A percentile compares a stretch with the other conserved stretches of the same genome.
These are phyloP conservation scores for Rhagologus leucostigma DNA, from an alignment of 2,113 vertebrate genomes.

Conservation along the genomic window DNA sequence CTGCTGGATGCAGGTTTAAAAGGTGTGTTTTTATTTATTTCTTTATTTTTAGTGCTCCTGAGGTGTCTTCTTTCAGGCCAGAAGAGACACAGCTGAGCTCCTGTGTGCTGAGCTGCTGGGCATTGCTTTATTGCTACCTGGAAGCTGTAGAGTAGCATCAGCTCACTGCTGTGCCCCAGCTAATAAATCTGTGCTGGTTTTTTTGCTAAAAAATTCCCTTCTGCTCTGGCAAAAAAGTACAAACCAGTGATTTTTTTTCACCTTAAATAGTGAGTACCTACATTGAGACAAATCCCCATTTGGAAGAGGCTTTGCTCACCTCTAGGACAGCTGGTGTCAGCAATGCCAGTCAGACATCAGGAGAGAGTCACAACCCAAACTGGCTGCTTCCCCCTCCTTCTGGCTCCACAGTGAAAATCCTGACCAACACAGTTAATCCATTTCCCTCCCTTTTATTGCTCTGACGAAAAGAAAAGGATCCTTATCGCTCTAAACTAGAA, in stretches of 20 bases:
- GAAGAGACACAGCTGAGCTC: background rate
- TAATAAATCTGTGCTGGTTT: background rate
- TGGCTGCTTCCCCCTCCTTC: background rate
- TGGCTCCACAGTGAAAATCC: background rate
- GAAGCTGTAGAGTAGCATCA: background rate
- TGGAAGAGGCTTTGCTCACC: background rate
- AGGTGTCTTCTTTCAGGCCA: background rate
- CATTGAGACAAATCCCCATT: background rate
- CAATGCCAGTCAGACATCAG: background rate
- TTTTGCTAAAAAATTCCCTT: background rate
- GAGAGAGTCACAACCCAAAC: background rate
- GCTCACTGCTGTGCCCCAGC: background rate
- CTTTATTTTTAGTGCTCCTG: background rate
- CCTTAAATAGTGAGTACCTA: background rate
- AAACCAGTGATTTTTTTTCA: background rate
- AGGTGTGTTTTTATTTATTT: background rate
- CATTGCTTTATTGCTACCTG: background rate
- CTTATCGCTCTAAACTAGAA: slow-evolving; percentile 25
- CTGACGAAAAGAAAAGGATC: background rate
- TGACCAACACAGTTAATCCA: background rate
- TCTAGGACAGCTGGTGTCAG: background rate
- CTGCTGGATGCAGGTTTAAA: background rate
- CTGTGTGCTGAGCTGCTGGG: background rate
- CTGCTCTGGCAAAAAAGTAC: background rate
- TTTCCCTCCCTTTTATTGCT: slow-evolving; percentile 17